Evolutionary conservation across 1,140 invertebrate genomes (phyloP), one percentile per base, ranked within the genome.

Genomic region (Zaprionus camerounensis): DNA sequence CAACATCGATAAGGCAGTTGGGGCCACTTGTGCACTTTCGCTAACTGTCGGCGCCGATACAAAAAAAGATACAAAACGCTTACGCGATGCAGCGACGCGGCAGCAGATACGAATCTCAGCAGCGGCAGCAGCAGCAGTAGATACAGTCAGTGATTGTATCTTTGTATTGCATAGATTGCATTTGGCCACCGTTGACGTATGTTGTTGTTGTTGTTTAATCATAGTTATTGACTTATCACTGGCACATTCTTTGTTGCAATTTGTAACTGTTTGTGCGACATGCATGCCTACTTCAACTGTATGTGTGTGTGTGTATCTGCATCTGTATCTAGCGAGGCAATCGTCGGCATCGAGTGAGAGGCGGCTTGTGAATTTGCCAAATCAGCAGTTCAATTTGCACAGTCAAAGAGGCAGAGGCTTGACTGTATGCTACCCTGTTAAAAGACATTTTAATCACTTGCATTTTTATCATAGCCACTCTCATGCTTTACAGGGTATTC

Each of bases 141-240:
- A 31, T 31, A 28, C 28, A 31, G 28, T 31, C 28, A 9, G 38
- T 51, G 46, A 51, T 51, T 51, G 46, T 51, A 51, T 51, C 46
- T 51, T 49, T 51, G 46, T 51, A 51, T 51, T 20, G 12, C 24
- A 57, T 41, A 68, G 41, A 64, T 53, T 31, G 15, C 13, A 36
- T n/a, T 70, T 68, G 62, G 57, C 49, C 7, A 5, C 53, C 65
- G 63, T 44, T 59, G 62, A 44, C 49, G 55, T 64, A 38, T 71
- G 11, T 55, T 68, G 63, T 44, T 59, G 62, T 41, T 67, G 44
- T 71, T 76, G 34, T 73, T 79, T 80, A 87, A 86, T 87, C 78
- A 86, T 71, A 87, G 82, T 82, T 82, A 86, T 85, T 86, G 82
- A 85, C 82, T 82, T 86, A 85, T 82, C 82, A 72, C 56, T 85